Conservation (phyloP, 2,888 invertebrate species). For the Dasypolia templi region DNA sequence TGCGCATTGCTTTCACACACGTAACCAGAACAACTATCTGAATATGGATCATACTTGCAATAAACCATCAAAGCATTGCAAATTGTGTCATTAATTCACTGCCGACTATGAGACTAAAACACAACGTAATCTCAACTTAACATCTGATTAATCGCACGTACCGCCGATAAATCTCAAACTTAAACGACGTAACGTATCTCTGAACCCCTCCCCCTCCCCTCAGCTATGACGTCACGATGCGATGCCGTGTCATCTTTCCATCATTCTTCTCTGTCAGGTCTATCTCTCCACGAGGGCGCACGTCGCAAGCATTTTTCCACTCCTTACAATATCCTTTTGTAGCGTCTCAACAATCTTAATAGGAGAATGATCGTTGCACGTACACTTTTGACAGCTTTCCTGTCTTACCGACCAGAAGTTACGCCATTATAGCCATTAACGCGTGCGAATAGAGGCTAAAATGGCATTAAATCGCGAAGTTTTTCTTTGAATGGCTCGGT, state of each 20-base stretch:
- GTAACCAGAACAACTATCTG: background rate
- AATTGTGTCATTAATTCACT: conserved; percentile 33
- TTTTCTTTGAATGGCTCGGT: conserved; percentile 50
- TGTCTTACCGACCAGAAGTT: conserved; percentile 62
- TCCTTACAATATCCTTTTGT: conserved; percentile 59
- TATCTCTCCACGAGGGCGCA: conserved; percentile 37
- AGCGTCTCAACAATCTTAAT: conserved; percentile 59
- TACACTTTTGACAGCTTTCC: conserved; percentile 61
- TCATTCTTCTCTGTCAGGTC: conserved; percentile 50
- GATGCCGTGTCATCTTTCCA: conserved; percentile 37
- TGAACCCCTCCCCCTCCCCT: no score
- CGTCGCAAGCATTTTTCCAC: conserved; percentile 52
- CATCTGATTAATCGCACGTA: conserved; percentile 41
- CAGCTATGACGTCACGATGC: conserved; percentile 13
- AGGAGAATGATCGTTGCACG: conserved; percentile 56
- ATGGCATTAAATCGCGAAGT: conserved; percentile 51
- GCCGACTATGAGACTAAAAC: conserved; percentile 50
- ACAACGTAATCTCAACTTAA: conserved; percentile 39
- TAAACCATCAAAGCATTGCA: conserved; percentile 18
- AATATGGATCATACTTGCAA: background rate
- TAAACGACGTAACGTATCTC: conserved; percentile 36
- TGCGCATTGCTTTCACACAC: background rate
- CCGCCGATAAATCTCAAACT: conserved; percentile 53
- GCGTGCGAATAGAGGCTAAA: conserved; percentile 54
- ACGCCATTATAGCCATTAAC: conserved; percentile 61